Percentiles rank a stretch among this genome's conserved stretches.
phyloP scores from a whole-genome alignment of 2,113 vertebrate species.

The Carollia perspicillata region DNA sequence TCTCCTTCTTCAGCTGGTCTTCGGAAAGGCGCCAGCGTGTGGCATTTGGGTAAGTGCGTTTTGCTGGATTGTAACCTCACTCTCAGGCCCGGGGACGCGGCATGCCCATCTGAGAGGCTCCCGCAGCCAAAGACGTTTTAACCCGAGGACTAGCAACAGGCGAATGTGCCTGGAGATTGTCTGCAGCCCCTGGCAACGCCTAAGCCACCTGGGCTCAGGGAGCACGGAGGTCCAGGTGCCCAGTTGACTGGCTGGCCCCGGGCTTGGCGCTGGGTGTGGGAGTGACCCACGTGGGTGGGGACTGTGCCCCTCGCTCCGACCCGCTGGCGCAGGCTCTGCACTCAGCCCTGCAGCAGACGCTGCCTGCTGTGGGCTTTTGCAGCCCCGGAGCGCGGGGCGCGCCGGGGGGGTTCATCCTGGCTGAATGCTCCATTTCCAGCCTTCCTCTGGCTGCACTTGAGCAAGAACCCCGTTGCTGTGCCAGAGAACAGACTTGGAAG shows the following conservation, averaged over 20 bases:
- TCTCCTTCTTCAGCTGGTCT: not conserved
- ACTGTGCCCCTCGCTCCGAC: not conserved
- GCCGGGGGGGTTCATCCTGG: not conserved
- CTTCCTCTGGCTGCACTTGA: not conserved
- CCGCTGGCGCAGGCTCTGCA: not conserved
- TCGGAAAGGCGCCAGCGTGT: not conserved
- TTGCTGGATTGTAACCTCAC: not conserved
- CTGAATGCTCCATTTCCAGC: not conserved
- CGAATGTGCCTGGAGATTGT: not conserved
- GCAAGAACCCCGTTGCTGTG: not conserved
- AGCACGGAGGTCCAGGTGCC: not conserved
- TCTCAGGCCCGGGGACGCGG: not conserved
- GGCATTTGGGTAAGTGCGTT: conserved; percentile 37
- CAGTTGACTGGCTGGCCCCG: not conserved
- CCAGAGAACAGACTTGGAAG: not conserved
- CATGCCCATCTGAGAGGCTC: not conserved
- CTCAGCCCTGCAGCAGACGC: not conserved
- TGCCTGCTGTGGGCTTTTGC: conserved; percentile 27
- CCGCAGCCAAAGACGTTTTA: not conserved
- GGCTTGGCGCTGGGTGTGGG: not conserved
- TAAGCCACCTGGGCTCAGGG: not conserved
- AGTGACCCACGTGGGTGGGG: not conserved
- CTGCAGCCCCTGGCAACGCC: not conserved
- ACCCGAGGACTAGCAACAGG: conserved; percentile 64
- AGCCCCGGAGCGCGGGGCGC: not conserved